Base-by-base conservation (phyloP, 2,113 vertebrate genomes). In the Cryptotis parvus region DNA sequence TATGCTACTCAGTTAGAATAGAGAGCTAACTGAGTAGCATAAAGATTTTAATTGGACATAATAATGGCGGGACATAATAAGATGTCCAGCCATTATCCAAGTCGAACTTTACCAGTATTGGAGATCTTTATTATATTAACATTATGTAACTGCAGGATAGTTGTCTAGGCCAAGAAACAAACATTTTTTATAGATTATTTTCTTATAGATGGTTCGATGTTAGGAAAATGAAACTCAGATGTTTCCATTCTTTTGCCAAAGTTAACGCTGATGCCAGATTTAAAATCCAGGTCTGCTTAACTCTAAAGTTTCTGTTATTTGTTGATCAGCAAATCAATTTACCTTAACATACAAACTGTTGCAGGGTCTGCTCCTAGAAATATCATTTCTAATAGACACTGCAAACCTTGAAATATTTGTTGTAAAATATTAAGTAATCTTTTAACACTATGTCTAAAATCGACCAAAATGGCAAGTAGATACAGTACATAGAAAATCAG, bases 191-290 rank as follows among this genome's bases (percentile, higher is more conserved):
- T n/a, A 4, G 7, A 31, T 81, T 84, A 72, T 66, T 52, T 55
- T 39, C 18, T 55, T 55, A 55, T 87, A 74, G 29, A 45, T 55
- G 3, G 20, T 58, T 58, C 55, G 24, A 37, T 65, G 52, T n/a
- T 45, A 91, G 82, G 81, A 70, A 94, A 87, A 58, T 41, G 65
- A 84, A 78, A 18, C 31, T 69, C 49, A 61, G 16, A 43, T 15
- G 16, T 91, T 79, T 78, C 20, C 52, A 89, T 90, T 4, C 41
- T 87, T 94, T 49, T 72, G 35, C 49, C 77, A 94, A 90, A 91
- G 63, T 18, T 68, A 72, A 39, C 39, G n/a, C 2, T 87, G 79
- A 82, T n/a, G 31, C 69, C 43, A 70, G 29, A 87, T 87, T 91
- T 82, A 82, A 91, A 91, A 85, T 61, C 24, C 69, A 84, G 37